Evolutionary conservation across 1,140 invertebrate genomes (phyloP), one percentile per base, ranked within the genome.

Genomic region (Potamilus streckersoni): DNA sequence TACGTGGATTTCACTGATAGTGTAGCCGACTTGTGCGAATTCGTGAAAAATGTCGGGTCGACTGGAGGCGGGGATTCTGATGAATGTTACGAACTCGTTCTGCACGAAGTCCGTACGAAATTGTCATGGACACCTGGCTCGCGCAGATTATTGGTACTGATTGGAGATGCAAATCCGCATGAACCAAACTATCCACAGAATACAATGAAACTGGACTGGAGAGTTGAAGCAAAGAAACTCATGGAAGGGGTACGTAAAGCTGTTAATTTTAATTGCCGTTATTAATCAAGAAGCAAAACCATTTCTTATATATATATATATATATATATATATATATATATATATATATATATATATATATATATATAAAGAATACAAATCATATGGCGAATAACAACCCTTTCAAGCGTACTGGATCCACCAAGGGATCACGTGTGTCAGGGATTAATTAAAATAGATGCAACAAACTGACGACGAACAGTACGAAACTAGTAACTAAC

Each of bases 31-130:
- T 70, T 84, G 49, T 60, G 61, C 58, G 60, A 80, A 14, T 82
- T 83, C 38, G 79, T 77, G 19, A 69, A 81, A 23, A 71, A 65
- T 31, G 79, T 78, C 8, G 59, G 61, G 20, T 17, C 20, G 15
- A 84, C 76, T 14, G 64, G 72, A 57, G 83, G 83, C 16, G 79
- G 79, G 0, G 83, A 84, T 66, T 57, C 57, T 20, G 82, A 81
- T 57, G 85, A 86, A 73, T 85, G 84, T 69, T 86, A 86, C 74
- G 85, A 86, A 75, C 79, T 86, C 14, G 85, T 86, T 17, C 66
- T 86, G 38, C 76, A 84, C 56, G 76, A 84, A 70, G 85, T 84
- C 38, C 76, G 82, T 15, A 78, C 65, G 6, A 70, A 80, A 64
- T 59, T 84, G 19, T 82, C 80, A 15, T 85, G 84, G 84, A 82